phyloP scores from a whole-genome alignment of 1,140 invertebrate genomes.

The Steinernema feltiae region DNA sequence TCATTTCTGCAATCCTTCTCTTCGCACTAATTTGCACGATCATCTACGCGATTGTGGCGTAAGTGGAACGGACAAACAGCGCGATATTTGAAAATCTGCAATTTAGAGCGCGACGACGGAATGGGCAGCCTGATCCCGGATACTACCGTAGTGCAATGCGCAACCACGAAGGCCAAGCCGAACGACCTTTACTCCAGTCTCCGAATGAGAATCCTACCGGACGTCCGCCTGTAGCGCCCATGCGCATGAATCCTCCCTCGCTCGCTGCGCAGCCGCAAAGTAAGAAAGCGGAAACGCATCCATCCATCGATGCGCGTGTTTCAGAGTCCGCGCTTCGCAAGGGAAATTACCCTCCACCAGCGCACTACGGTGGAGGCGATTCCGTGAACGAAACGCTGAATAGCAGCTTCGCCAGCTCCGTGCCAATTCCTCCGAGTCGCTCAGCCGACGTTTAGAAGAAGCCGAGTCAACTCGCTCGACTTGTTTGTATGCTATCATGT shows the following conservation, averaged over 20 bases:
- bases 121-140: background rate
- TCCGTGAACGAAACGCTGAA: background rate
- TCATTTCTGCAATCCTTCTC: background rate
- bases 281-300: background rate
- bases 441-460: constrained; percentile 6
- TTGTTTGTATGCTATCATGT: background rate
- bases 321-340: background rate
- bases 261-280: background rate
- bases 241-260: background rate
- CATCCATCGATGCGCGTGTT: background rate
- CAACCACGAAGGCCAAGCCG: background rate
- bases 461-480: too few relatives aligned
- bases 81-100: background rate
- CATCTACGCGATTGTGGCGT: background rate
- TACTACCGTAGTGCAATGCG: constrained; percentile 5
- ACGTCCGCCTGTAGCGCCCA: background rate
- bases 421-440: background rate
- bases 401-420: constrained; percentile 4
- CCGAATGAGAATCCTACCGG: background rate
- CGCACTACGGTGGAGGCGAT: background rate
- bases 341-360: background rate
- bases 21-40: background rate
- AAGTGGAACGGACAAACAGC: background rate
- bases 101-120: background rate
- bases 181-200: background rate